These are phyloP conservation scores for Myzus persicae DNA, from an alignment of 1,140 invertebrate genomes.

Conservation along the genomic window DNA sequence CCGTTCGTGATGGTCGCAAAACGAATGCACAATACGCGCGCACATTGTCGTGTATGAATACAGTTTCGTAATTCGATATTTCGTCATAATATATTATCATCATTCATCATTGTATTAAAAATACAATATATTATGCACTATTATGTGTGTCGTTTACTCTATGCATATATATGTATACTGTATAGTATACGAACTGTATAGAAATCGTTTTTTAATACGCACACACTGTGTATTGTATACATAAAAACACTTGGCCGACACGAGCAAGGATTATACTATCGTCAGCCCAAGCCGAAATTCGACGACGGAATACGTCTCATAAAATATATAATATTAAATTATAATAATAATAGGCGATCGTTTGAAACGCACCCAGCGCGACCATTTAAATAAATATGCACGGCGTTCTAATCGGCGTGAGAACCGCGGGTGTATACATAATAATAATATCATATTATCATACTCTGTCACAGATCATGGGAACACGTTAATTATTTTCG, in stretches of 20 bases:
- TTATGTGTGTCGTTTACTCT: conserved; percentile 2
- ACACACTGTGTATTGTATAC: neutral
- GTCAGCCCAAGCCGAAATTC: neutral
- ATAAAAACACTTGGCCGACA: neutral
- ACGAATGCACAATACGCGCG: neutral
- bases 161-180: neutral
- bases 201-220: conserved; percentile 31
- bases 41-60: neutral
- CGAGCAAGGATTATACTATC: neutral
- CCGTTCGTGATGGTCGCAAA: conserved; percentile 23
- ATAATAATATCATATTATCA: neutral
- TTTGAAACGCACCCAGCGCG: neutral
- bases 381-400: conserved; percentile 1
- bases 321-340: neutral
- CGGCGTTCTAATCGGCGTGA: neutral
- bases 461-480: neutral
- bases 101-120: conserved; percentile 10
- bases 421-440: neutral
- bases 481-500: conserved; percentile 26
- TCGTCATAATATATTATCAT: neutral
- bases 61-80: conserved; percentile 36
- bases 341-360: conserved; percentile 5
- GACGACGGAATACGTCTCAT: neutral
- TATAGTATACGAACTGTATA: neutral
- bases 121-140: neutral